A percentile compares a stretch with the other conserved stretches of the same genome.
Conservation (phyloP, 2,113 vertebrate species). For the Euleptes europaea region DNA sequence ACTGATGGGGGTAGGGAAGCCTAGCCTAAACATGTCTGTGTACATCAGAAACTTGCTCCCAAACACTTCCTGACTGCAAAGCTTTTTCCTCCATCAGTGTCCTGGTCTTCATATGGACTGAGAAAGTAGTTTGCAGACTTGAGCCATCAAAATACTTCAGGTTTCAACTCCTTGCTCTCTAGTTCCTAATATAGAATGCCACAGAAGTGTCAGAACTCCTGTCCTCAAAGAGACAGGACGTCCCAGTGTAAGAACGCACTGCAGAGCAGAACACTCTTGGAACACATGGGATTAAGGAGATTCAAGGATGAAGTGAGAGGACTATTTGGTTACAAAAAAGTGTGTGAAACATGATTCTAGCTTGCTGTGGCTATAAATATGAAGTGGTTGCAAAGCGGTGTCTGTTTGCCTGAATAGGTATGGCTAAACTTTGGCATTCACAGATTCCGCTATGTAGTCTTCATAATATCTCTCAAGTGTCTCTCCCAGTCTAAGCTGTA, state of each 20-base stretch:
- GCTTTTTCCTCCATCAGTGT: not conserved
- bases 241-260: not conserved
- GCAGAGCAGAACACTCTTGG: not conserved
- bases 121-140: not conserved
- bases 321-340: not conserved
- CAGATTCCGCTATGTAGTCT: not conserved
- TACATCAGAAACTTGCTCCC: not conserved
- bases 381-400: not conserved
- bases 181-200: not conserved
- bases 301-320: not conserved
- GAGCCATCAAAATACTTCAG: not conserved
- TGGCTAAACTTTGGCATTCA: not conserved
- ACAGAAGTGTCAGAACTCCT: not conserved
- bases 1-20: not conserved
- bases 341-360: not conserved
- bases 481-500: not conserved
- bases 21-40: not conserved
- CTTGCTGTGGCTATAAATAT: not conserved
- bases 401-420: not conserved
- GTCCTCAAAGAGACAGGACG: not conserved
- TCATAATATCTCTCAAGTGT: not conserved
- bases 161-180: not conserved
- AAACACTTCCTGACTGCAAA: not conserved
- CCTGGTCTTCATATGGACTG: not conserved
- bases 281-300: not conserved